Conservation (phyloP, 1,140 invertebrate genomes). For the Maniola jurtina region DNA sequence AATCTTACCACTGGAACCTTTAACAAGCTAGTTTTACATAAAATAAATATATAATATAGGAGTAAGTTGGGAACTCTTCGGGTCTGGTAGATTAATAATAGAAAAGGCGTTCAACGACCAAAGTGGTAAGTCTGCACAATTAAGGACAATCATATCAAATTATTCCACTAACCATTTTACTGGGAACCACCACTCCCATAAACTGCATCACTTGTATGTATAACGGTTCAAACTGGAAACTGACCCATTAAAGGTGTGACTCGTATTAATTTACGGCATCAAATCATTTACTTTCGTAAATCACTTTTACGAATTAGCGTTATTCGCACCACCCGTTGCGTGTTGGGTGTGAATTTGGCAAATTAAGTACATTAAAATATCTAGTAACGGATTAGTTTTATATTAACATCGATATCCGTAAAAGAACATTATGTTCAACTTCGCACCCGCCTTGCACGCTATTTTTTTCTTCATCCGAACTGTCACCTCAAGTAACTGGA, state of each 20-base stretch:
- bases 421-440: too few relatives aligned
- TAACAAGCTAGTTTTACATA: too few relatives aligned
- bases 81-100: too few relatives aligned
- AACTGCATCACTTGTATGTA: background rate
- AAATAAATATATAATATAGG: too few relatives aligned
- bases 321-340: slow-evolving; percentile 17
- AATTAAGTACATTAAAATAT: slow-evolving; percentile 17
- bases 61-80: too few relatives aligned
- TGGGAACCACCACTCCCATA: background rate
- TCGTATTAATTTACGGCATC: slow-evolving; percentile 13
- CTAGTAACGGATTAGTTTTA: slow-evolving; percentile 4
- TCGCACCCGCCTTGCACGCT: too few relatives aligned
- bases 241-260: slow-evolving; percentile 4
- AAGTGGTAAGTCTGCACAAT: background rate
- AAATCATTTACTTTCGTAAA: slow-evolving; percentile 21
- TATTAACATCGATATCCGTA: slow-evolving; percentile 6
- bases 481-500: too few relatives aligned
- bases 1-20: too few relatives aligned
- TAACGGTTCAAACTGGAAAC: background rate
- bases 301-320: slow-evolving; percentile 20
- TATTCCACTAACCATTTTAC: background rate
- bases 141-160: slow-evolving; percentile 1
- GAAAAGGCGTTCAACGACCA: background rate
- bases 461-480: too few relatives aligned
- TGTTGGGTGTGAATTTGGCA: slow-evolving; percentile 15